Conservation (phyloP, 2,113 vertebrate genomes). For the Ammodramus savannarum region DNA sequence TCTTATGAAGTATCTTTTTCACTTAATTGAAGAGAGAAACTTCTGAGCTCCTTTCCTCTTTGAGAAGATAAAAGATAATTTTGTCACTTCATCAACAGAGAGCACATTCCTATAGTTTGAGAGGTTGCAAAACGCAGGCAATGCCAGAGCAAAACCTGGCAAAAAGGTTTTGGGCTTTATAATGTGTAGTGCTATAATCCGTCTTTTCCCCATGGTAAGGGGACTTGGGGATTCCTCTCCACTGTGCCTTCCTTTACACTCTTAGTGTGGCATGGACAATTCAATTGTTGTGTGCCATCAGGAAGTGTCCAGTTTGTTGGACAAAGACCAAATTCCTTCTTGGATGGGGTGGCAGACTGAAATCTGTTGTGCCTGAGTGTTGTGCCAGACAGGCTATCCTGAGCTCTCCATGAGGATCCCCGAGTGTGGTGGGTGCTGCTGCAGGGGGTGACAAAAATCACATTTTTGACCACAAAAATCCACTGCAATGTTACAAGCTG, state of each 20-base stretch:
- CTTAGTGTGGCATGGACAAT: rapidly evolving
- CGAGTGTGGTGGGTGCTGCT: background rate
- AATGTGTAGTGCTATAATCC: background rate
- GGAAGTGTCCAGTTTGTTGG: no score
- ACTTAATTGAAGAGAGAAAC: no score
- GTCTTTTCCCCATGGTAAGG: background rate
- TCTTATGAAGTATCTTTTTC: no score
- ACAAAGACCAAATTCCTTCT: background rate
- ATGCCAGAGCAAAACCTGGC: background rate
- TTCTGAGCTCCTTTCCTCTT: no score
- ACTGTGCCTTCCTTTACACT: background rate
- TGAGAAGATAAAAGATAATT: no score
- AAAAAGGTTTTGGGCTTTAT: background rate
- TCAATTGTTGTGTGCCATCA: background rate
- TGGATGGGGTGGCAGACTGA: background rate
- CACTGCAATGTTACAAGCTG: no score
- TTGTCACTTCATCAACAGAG: no score
- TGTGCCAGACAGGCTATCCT: no score
- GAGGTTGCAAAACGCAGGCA: background rate
- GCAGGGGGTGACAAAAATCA: no score
- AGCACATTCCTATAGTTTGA: background rate
- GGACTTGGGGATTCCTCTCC: background rate
- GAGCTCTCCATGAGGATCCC: background rate
- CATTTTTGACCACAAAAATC: no score
- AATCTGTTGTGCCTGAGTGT: background rate